phyloP scores from a whole-genome alignment of 2,888 invertebrate genomes.

The Orthosia gracilis region DNA sequence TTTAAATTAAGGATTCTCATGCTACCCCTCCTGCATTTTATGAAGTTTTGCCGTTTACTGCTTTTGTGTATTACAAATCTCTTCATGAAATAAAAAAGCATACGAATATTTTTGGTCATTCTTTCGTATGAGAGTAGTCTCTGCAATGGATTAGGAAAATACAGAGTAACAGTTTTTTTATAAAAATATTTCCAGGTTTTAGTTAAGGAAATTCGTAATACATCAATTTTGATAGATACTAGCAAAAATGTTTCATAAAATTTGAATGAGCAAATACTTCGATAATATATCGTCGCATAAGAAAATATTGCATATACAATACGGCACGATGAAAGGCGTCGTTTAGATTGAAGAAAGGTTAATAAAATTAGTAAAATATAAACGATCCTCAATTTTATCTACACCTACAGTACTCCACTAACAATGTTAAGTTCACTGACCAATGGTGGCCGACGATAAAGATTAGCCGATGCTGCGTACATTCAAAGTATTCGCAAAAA shows the following conservation, averaged over 20 bases:
- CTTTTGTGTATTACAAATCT: slow-evolving; percentile 36
- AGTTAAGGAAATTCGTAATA: slow-evolving; percentile 9
- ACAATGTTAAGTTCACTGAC: slow-evolving; percentile 72
- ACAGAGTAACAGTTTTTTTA: not conserved
- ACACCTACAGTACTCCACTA: slow-evolving; percentile 33
- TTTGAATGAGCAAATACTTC: slow-evolving; percentile 67
- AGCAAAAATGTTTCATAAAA: slow-evolving; percentile 67
- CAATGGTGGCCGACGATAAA: slow-evolving; percentile 68
- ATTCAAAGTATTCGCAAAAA: slow-evolving; percentile 73
- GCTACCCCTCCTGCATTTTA: slow-evolving; percentile 59
- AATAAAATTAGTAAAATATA: slow-evolving; percentile 44
- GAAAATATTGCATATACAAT: slow-evolving; percentile 13
- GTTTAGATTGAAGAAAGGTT: slow-evolving; percentile 33
- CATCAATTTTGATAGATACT: slow-evolving; percentile 25
- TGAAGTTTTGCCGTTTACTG: slow-evolving; percentile 36
- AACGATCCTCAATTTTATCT: slow-evolving; percentile 22
- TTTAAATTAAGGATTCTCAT: slow-evolving; percentile 70
- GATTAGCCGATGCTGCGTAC: slow-evolving; percentile 71
- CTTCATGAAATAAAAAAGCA: slow-evolving; percentile 4
- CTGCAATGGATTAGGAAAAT: not conserved
- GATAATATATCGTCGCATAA: slow-evolving; percentile 17
- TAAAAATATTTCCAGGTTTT: slow-evolving; percentile 8
- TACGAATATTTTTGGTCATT: no score
- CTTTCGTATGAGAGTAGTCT: not conserved
- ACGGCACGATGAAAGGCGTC: slow-evolving; percentile 25